Conservation (phyloP, 2,797 vertebrate genomes). For the Crenichthys baileyi region DNA sequence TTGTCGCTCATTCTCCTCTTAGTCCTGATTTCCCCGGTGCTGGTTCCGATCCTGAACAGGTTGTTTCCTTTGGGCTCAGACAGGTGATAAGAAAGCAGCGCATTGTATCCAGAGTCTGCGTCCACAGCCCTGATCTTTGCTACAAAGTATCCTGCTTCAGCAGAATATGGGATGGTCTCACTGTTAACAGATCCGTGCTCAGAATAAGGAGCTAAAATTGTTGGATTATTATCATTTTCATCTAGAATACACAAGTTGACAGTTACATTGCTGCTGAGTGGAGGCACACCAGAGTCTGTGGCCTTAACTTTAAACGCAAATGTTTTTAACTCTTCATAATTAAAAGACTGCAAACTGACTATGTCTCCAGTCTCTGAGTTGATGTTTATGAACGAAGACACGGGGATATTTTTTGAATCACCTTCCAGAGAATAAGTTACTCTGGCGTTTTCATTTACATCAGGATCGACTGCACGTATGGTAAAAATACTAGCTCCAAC, state of each 20-base stretch:
- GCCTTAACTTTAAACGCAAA: slow-evolving; percentile 70
- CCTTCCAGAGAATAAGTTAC: slow-evolving; percentile 59
- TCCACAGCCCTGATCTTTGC: too few relatives aligned
- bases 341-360: slow-evolving; percentile 48
- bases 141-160: too few relatives aligned
- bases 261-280: slow-evolving; percentile 65
- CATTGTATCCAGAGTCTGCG: too few relatives aligned
- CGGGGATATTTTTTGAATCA: slow-evolving; percentile 23
- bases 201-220: too few relatives aligned
- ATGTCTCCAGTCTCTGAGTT: slow-evolving; percentile 75
- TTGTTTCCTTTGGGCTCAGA: too few relatives aligned
- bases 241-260: slow-evolving; percentile 70
- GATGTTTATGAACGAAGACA: slow-evolving; percentile 62
- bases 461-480: slow-evolving; percentile 72
- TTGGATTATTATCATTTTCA: slow-evolving; percentile 78
- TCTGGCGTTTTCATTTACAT: slow-evolving; percentile 76
- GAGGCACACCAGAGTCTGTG: slow-evolving; percentile 73
- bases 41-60: too few relatives aligned
- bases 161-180: too few relatives aligned
- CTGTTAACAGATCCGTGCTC: too few relatives aligned
- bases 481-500: slow-evolving; percentile 70
- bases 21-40: too few relatives aligned
- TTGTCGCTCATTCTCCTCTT: too few relatives aligned
- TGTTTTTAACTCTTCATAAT: slow-evolving; percentile 63
- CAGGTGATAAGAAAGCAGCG: too few relatives aligned